phyloP scores from a whole-genome alignment of 2,797 vertebrate genomes.

The Syngnathus rostellatus region DNA sequence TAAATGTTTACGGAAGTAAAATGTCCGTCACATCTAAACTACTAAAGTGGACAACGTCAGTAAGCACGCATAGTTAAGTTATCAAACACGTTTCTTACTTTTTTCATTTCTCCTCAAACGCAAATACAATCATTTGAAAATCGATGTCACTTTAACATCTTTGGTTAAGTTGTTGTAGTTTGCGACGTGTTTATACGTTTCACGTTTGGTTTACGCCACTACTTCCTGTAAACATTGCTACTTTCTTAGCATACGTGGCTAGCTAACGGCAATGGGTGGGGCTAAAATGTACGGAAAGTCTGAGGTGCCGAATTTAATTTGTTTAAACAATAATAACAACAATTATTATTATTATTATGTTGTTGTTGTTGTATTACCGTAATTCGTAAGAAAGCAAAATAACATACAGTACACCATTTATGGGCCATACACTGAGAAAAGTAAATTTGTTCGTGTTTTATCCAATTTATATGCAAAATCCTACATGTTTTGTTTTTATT shows the following conservation, averaged over 20 bases:
- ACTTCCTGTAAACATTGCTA: slow-evolving; percentile 23
- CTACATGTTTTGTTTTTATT: too few relatives aligned
- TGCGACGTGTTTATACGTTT: background rate
- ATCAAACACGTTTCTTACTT: background rate
- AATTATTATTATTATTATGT: too few relatives aligned
- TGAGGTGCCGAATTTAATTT: too few relatives aligned
- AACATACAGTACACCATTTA: too few relatives aligned
- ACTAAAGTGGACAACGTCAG: slow-evolving; percentile 9
- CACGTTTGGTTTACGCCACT: slow-evolving; percentile 4
- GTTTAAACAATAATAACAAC: too few relatives aligned
- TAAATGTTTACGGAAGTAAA: background rate
- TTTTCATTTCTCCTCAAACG: slow-evolving; percentile 4
- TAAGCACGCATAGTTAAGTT: slow-evolving; percentile 20
- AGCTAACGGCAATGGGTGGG: background rate
- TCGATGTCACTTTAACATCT: slow-evolving; percentile 21
- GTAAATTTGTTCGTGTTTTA: too few relatives aligned
- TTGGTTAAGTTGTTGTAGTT: background rate
- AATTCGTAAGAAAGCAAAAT: too few relatives aligned
- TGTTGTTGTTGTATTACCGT: too few relatives aligned
- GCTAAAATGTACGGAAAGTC: background rate
- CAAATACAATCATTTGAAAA: slow-evolving; percentile 11
- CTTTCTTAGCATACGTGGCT: slow-evolving; percentile 56
- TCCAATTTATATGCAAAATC: too few relatives aligned
- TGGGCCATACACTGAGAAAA: too few relatives aligned
- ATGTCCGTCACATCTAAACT: background rate